Base-by-base conservation (phyloP, 2,797 vertebrate species). In the Crocodylus rhombifer region DNA sequence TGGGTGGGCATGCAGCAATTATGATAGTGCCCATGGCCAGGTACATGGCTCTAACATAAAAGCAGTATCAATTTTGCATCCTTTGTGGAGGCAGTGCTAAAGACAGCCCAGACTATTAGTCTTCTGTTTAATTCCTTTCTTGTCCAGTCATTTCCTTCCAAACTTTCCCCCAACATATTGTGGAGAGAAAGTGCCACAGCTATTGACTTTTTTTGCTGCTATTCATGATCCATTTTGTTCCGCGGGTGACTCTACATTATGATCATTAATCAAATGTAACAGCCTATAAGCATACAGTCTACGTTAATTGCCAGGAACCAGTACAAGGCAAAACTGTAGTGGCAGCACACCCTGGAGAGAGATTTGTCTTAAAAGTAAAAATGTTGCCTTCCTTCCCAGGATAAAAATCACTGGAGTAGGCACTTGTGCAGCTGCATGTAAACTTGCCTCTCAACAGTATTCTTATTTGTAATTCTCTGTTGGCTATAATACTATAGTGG, bases 351-450 rank as follows among this genome's bases (percentile, higher is more conserved):
- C 86, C 74, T 20, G 14, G 94, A 91, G 92, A 80, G 55, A 84
- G 80, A 85, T 86, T 91, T 80, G 87, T 94, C 93, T 77, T 87
- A 28, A 33, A 93, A 94, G 73, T 55, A 84, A 87, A 92, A 93
- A 88, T 91, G 78, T 61, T 14, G 0, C 62, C 71, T 65, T 89
- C 20, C 1, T 13, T 84, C 56, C 58, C 63, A 3, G 25, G 71
- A 28, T 26, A 73, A 67, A 76, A 88, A 84, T 88, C 28, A 11
- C 15, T 17, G 57, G 56, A 89, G 69, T 83, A 60, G 12, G 26
- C 55, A 12, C 12, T 60, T 30, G 76, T 86, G 80, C 65, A 73
- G 60, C 30, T 60, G 11, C 55, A 65, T 73, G 51, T 14, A 88
- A 82, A 64, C 58, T 82, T 78, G 77, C 82, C 74, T 84, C 88